These are phyloP conservation scores for Phymanthus crucifer DNA, from an alignment of 92 coral and sea anemone genomes.

Conservation along the genomic window DNA sequence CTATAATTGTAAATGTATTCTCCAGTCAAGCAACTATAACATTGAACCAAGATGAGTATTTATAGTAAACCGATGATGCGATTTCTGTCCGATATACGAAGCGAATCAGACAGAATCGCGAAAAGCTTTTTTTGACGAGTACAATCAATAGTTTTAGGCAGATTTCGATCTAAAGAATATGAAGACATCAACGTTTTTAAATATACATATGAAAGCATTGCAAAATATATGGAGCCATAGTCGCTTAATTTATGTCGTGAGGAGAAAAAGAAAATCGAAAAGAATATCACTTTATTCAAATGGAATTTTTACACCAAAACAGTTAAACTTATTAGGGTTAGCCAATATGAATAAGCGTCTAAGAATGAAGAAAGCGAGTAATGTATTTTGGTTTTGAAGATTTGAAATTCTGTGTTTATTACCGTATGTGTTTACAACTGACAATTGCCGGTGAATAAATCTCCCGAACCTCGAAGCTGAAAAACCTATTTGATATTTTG, in stretches of 20 bases:
- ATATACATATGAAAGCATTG: conserved; percentile 15
- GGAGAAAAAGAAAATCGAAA: neutral
- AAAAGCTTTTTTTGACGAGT: conserved; percentile 14
- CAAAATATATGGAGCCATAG: conserved; percentile 14
- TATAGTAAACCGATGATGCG: neutral
- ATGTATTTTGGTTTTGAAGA: neutral
- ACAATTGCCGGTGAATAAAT: conserved; percentile 22
- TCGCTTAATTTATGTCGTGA: conserved; percentile 12
- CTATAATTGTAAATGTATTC: conserved; percentile 1
- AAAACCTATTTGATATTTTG: neutral
- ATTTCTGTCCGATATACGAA: neutral
- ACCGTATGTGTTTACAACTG: neutral
- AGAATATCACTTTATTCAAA: neutral
- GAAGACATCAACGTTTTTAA: conserved; percentile 5
- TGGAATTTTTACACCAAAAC: neutral
- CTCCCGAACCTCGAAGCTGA: neutral
- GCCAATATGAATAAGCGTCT: neutral
- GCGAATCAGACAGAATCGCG: conserved; percentile 13
- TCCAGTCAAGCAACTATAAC: neutral
- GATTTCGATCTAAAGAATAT: conserved; percentile 11
- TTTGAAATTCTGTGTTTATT: conserved; percentile 22
- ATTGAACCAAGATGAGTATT: neutral
- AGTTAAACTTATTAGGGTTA: neutral
- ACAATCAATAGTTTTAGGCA: conserved; percentile 17
- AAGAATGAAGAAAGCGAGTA: neutral